phyloP scores from a whole-genome alignment of 2,888 invertebrate genomes.

The Noctua janthe region DNA sequence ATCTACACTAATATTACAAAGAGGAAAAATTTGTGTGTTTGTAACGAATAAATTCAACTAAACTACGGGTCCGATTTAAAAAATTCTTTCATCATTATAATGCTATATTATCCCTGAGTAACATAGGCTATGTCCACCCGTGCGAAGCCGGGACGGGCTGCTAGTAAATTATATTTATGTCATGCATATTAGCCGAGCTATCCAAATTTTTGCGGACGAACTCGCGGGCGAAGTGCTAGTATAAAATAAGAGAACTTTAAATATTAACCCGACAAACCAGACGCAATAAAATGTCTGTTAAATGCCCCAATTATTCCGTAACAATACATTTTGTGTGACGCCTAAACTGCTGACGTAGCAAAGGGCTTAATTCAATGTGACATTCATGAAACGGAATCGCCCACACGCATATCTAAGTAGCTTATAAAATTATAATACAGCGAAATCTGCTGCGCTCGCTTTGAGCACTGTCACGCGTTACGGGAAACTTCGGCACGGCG shows the following conservation, averaged over 20 bases:
- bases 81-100: too few relatives aligned
- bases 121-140: too few relatives aligned
- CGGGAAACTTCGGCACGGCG: slow-evolving; percentile 83
- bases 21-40: too few relatives aligned
- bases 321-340: slow-evolving; percentile 14
- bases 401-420: slow-evolving; percentile 63
- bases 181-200: too few relatives aligned
- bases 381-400: slow-evolving; percentile 42
- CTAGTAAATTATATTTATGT: too few relatives aligned
- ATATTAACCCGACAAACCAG: neutral
- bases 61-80: too few relatives aligned
- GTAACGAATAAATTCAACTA: too few relatives aligned
- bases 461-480: slow-evolving; percentile 77
- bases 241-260: neutral
- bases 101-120: too few relatives aligned
- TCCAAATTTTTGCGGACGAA: too few relatives aligned
- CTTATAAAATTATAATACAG: slow-evolving; percentile 81
- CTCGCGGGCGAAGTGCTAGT: too few relatives aligned
- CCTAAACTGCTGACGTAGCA: slow-evolving; percentile 29
- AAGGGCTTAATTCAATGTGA: slow-evolving; percentile 46
- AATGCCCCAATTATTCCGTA: neutral
- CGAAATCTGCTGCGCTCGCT: slow-evolving; percentile 73
- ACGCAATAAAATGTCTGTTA: neutral
- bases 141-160: too few relatives aligned
- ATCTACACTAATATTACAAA: too few relatives aligned